phyloP scores from a whole-genome alignment of 2,888 invertebrate genomes.

The Meganola albula region DNA sequence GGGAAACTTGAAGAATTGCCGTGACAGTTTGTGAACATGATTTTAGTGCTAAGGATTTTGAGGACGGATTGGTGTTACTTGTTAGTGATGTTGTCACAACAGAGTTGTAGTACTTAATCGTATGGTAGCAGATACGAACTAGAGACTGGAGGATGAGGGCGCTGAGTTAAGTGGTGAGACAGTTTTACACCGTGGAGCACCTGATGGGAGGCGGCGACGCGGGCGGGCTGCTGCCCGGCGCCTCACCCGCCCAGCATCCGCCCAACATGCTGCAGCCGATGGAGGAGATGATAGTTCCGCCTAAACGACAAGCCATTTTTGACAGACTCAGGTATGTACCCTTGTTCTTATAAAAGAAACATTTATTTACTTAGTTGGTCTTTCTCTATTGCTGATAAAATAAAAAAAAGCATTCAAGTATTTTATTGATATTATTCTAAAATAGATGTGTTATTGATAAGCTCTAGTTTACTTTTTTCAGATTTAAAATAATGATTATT shows the following conservation, averaged over 20 bases:
- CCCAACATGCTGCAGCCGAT: slow-evolving; percentile 81
- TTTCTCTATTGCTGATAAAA: no score
- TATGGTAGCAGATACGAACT: slow-evolving; percentile 27
- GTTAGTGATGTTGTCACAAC: slow-evolving; percentile 52
- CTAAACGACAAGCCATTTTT: slow-evolving; percentile 90
- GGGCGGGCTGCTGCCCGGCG: slow-evolving; percentile 81
- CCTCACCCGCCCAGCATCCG: slow-evolving; percentile 78
- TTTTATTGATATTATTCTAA: no score
- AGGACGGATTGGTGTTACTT: slow-evolving; percentile 61
- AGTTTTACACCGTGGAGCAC: slow-evolving; percentile 83
- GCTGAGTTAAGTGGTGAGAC: slow-evolving; percentile 49
- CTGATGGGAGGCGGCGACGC: slow-evolving; percentile 86
- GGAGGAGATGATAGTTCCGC: slow-evolving; percentile 85
- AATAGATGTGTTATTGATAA: no score
- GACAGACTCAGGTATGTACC: slow-evolving; percentile 87
- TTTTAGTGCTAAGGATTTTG: slow-evolving; percentile 47
- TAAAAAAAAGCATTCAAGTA: no score
- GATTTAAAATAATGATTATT: no score
- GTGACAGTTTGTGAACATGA: slow-evolving; percentile 48
- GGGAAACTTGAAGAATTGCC: slow-evolving; percentile 13
- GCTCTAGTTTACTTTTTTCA: no score
- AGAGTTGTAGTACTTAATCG: slow-evolving; percentile 62
- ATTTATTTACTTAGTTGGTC: no score
- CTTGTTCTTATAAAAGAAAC: no score
- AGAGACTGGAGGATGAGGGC: slow-evolving; percentile 45